A percentile compares a stretch with the other conserved stretches of the same genome.
Conservation (phyloP, 2,888 invertebrate species). For the Unio pictorum region DNA sequence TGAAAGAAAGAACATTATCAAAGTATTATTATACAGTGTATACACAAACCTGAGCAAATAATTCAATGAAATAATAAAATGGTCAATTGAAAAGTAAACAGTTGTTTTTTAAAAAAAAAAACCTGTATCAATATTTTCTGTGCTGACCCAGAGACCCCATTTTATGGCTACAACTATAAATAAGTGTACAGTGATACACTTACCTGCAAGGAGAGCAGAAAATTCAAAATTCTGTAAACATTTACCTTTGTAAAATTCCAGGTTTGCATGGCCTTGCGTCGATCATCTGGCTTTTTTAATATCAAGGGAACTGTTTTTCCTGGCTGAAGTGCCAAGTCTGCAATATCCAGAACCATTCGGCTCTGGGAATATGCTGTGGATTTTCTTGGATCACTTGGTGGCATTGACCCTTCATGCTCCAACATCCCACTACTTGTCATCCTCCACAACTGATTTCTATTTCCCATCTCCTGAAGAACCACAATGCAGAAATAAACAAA, state of each 20-base stretch:
- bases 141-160: neutral
- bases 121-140: no score
- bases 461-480: constrained; percentile 63
- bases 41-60: no score
- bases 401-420: constrained; percentile 89
- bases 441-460: constrained; percentile 88
- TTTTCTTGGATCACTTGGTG: constrained; percentile 72
- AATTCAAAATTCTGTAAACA: no score
- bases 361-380: constrained; percentile 27
- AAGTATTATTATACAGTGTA: no score
- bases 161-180: neutral
- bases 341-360: constrained; percentile 86
- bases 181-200: neutral
- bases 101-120: neutral
- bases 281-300: constrained; percentile 86
- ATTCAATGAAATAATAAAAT: neutral
- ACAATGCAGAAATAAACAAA: neutral
- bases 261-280: constrained; percentile 90
- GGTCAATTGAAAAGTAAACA: neutral
- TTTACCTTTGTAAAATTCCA: constrained; percentile 84
- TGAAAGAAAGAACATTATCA: neutral
- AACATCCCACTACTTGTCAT: constrained; percentile 91
- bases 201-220: neutral
- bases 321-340: constrained; percentile 89
- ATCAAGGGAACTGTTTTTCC: constrained; percentile 83